Evolutionary conservation across 1,140 invertebrate species (phyloP).

Genomic region (Saxidomus purpurata): DNA sequence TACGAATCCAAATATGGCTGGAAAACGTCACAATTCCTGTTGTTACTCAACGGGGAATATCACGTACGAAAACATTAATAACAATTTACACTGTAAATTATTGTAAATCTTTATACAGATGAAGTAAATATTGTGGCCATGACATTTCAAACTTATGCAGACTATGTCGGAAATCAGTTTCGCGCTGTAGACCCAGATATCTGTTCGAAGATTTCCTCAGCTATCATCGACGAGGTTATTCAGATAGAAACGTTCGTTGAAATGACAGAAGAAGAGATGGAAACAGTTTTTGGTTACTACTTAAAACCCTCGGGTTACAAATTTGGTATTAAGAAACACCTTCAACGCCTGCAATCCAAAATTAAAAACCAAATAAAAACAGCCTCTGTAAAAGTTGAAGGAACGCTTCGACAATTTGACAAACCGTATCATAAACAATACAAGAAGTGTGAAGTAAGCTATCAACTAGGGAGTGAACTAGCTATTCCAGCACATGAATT

Average conservation of each 20-base stretch:
- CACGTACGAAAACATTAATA: too few relatives aligned
- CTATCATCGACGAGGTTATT: background rate
- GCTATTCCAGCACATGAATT: background rate
- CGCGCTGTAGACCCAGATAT: background rate
- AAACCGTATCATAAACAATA: background rate
- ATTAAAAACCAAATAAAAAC: background rate
- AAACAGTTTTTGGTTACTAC: background rate
- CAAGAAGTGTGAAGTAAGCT: background rate
- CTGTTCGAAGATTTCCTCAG: background rate
- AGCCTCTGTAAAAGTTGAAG: background rate
- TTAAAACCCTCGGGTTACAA: background rate
- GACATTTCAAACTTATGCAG: background rate
- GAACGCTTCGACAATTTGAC: background rate
- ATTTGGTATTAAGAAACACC: background rate
- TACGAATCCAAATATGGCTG: too few relatives aligned
- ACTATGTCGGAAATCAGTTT: background rate
- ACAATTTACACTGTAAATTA: too few relatives aligned
- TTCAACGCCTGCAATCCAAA: background rate
- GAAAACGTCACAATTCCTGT: too few relatives aligned
- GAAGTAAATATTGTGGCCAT: background rate
- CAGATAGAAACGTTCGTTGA: background rate
- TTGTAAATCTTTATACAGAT: too few relatives aligned
- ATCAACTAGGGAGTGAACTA: background rate
- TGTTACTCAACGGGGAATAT: too few relatives aligned
- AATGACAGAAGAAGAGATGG: background rate